These are phyloP conservation scores for Drosophila bocki DNA, from an alignment of 1,140 invertebrate species.

Conservation along the genomic window DNA sequence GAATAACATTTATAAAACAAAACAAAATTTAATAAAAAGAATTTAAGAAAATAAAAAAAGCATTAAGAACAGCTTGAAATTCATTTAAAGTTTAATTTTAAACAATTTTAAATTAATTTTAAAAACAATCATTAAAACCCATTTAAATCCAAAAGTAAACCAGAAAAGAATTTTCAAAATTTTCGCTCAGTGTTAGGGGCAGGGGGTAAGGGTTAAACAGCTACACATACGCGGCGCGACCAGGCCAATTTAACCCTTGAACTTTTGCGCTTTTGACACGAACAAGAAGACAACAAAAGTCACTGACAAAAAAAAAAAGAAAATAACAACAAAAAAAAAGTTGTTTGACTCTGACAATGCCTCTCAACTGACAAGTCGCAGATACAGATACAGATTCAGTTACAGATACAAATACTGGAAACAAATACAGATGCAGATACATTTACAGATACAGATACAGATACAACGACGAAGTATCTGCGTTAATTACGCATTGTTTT, in stretches of 20 bases:
- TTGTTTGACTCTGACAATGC: conserved; percentile 78
- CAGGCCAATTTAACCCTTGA: conserved; percentile 72
- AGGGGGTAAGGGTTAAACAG: conserved; percentile 6
- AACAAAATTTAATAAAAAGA: not conserved
- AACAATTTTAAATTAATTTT: not conserved
- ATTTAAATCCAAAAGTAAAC: not conserved
- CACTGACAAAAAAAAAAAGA: conserved; percentile 27
- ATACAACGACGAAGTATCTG: conserved; percentile 25
- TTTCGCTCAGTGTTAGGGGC: not conserved
- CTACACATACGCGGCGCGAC: conserved; percentile 1
- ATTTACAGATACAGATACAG: conserved; percentile 11
- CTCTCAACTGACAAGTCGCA: conserved; percentile 61
- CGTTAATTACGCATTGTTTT: conserved; percentile 80
- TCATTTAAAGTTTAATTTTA: not conserved
- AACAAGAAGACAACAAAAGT: conserved; percentile 42
- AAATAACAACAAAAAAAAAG: conserved; percentile 42
- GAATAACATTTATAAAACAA: not conserved
- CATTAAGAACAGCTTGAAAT: not conserved
- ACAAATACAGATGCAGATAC: conserved; percentile 6
- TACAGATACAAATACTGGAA: conserved; percentile 7
- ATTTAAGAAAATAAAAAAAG: not conserved
- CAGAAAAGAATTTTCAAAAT: not conserved
- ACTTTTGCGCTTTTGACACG: conserved; percentile 75
- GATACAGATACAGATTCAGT: conserved; percentile 23
- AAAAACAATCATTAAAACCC: no score